Evolutionary conservation across 2,113 vertebrate genomes (phyloP).

Genomic region (Phainopepla nitens): DNA sequence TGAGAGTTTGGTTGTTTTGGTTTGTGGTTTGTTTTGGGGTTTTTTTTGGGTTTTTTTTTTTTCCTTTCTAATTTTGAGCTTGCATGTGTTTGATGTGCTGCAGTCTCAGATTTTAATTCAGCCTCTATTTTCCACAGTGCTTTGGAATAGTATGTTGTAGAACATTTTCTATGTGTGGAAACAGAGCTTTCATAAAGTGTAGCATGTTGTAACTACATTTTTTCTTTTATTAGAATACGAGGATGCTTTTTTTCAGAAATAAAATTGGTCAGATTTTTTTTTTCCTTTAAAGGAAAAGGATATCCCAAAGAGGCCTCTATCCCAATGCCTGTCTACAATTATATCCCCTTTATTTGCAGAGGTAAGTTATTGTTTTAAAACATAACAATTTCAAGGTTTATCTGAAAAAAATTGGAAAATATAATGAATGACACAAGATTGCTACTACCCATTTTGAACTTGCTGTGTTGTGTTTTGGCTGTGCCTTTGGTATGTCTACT

Average conservation of each 20-base stretch:
- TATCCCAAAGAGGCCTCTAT: slow-evolving; percentile 84
- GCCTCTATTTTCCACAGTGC: neutral
- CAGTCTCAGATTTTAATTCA: neutral
- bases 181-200: neutral
- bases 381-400: neutral
- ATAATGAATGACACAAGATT: neutral
- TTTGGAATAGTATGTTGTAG: neutral
- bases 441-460: neutral
- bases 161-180: neutral
- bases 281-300: slow-evolving; percentile 74
- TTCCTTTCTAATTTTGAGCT: neutral
- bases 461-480: neutral
- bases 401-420: neutral
- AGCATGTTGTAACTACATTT: neutral
- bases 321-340: slow-evolving; percentile 89
- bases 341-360: slow-evolving; percentile 92
- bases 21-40: neutral
- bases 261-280: neutral
- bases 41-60: too few relatives aligned
- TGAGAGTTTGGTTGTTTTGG: neutral
- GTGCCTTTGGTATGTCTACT: neutral
- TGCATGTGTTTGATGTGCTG: neutral
- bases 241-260: neutral
- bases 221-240: neutral
- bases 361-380: slow-evolving; percentile 72